These are phyloP conservation scores for Hippocampus comes DNA, from an alignment of 2,113 vertebrate species.

Conservation along the genomic window DNA sequence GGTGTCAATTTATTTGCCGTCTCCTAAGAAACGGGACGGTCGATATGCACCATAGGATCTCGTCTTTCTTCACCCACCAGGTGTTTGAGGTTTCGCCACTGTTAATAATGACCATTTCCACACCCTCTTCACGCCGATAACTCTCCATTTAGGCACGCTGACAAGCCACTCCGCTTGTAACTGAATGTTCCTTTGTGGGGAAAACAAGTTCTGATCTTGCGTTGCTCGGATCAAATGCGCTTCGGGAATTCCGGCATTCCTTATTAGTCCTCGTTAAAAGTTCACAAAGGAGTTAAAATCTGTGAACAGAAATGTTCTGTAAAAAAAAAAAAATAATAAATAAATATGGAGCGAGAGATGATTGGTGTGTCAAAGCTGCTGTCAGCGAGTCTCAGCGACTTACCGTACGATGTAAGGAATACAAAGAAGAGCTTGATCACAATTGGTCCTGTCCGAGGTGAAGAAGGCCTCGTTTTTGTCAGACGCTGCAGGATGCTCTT, in stretches of 20 bases:
- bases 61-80: constrained; percentile 59
- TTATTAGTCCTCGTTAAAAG: constrained; percentile 18
- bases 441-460: not conserved
- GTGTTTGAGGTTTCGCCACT: constrained; percentile 45
- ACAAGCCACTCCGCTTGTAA: constrained; percentile 5
- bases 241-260: constrained; percentile 45
- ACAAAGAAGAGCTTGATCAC: not conserved
- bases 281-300: not conserved
- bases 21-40: constrained; percentile 52
- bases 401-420: not conserved
- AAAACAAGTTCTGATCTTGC: constrained; percentile 34
- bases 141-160: constrained; percentile 18
- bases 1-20: constrained; percentile 59
- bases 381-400: not conserved
- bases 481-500: constrained; percentile 64
- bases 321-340: not conserved
- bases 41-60: constrained; percentile 43
- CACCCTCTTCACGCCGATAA: constrained; percentile 33
- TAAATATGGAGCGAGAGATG: not conserved
- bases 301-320: not conserved
- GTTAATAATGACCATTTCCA: constrained; percentile 53
- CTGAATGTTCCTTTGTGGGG: constrained; percentile 24
- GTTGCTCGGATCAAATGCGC: constrained; percentile 35
- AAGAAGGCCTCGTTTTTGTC: constrained; percentile 15
- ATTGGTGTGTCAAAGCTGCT: not conserved